A percentile compares a stretch with the other conserved stretches of the same genome.
phyloP scores from a whole-genome alignment of 2,888 invertebrate genomes.

The Cosmorhoe ocellata region DNA sequence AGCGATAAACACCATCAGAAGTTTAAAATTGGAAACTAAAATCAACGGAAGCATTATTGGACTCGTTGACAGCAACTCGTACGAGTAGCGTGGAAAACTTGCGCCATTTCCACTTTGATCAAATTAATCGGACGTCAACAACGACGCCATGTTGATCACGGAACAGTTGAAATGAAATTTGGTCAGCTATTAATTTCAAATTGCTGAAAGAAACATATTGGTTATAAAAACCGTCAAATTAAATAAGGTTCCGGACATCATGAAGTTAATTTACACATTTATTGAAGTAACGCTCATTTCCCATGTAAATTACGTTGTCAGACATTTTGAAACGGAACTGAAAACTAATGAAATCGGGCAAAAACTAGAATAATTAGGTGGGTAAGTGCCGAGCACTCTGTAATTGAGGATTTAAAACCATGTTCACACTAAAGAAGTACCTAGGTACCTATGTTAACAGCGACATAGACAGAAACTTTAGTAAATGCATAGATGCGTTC shows the following conservation, averaged over 20 bases:
- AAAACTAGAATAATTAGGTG: constrained; percentile 29
- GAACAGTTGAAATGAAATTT: constrained; percentile 46
- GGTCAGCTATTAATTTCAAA: constrained; percentile 26
- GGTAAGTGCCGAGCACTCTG: constrained; percentile 15
- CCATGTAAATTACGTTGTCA: constrained; percentile 36
- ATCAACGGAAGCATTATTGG: constrained; percentile 76
- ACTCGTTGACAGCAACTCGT: constrained; percentile 72
- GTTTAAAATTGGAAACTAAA: constrained; percentile 72
- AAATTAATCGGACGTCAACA: constrained; percentile 70
- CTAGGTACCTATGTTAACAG: no score
- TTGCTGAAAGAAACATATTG: no score
- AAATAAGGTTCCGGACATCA: constrained; percentile 14
- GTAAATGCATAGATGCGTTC: no score
- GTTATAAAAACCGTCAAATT: background rate
- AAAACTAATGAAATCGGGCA: constrained; percentile 31
- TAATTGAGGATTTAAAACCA: constrained; percentile 39
- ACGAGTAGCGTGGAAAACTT: constrained; percentile 72
- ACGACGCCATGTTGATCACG: constrained; percentile 43
- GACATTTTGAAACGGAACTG: constrained; percentile 36
- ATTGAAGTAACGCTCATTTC: constrained; percentile 20
- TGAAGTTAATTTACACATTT: constrained; percentile 15
- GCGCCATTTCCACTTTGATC: constrained; percentile 74
- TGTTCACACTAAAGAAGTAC: background rate
- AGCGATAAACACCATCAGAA: constrained; percentile 71
- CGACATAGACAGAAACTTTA: no score